These are phyloP conservation scores for Trichogramma pretiosum DNA, from an alignment of 1,140 invertebrate genomes.

Conservation along the genomic window DNA sequence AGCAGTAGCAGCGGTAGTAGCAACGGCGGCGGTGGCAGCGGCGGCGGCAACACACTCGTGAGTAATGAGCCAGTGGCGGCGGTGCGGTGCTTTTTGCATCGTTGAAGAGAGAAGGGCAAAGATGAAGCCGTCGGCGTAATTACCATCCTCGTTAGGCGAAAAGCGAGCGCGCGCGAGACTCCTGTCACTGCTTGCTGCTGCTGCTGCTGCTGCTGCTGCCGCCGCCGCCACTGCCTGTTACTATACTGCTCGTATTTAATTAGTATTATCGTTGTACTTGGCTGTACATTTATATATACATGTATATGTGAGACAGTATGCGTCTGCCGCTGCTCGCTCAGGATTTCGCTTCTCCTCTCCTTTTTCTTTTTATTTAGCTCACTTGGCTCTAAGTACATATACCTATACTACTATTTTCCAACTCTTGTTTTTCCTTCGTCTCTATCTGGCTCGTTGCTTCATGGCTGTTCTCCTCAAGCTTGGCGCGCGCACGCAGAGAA, in stretches of 20 bases:
- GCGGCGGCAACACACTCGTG: constrained; percentile 9
- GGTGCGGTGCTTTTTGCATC: constrained; percentile 34
- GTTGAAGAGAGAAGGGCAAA: constrained; percentile 27
- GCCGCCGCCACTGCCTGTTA: constrained; percentile 33
- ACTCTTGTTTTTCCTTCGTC: too few relatives aligned
- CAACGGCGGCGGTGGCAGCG: neutral
- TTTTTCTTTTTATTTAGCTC: neutral
- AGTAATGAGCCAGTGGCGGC: constrained; percentile 29
- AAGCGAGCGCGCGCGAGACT: constrained; percentile 19
- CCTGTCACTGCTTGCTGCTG: constrained; percentile 35
- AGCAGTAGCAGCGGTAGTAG: neutral
- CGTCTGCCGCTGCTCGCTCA: neutral
- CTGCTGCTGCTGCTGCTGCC: constrained; percentile 33
- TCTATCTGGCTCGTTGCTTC: neutral
- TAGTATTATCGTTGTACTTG: constrained; percentile 36
- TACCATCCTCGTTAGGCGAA: constrained; percentile 42
- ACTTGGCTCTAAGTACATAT: too few relatives aligned
- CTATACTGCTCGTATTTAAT: constrained; percentile 42
- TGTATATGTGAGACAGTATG: too few relatives aligned
- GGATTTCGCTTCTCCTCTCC: neutral
- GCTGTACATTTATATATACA: too few relatives aligned
- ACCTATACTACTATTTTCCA: too few relatives aligned
- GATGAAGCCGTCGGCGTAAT: constrained; percentile 44
- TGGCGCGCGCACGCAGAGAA: too few relatives aligned
- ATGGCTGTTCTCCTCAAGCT: too few relatives aligned